Percentiles rank a stretch among this genome's conserved stretches.
Conservation (phyloP, 2,888 invertebrate species). For the Mystacides longicornis region DNA sequence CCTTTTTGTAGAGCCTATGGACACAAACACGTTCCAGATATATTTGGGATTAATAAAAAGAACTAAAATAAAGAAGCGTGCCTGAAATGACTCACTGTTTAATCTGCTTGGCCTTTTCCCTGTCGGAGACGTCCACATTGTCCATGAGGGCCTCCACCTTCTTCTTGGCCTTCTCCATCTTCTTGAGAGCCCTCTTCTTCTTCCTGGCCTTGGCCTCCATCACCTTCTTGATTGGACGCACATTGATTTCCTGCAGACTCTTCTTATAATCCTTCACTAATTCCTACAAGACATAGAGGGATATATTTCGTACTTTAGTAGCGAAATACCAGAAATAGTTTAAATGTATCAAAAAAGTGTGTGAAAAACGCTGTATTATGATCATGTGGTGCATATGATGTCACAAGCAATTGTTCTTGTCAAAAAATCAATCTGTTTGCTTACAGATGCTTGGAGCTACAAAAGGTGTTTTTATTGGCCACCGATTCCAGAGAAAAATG, state of each 20-base stretch:
- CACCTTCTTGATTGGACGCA: slow-evolving; percentile 94
- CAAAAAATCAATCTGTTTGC: no score
- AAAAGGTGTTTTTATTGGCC: no score
- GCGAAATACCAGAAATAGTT: no score
- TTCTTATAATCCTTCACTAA: slow-evolving; percentile 80
- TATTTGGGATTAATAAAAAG: neutral
- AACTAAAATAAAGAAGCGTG: neutral
- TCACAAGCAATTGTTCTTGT: no score
- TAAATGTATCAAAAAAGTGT: no score
- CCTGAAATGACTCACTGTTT: slow-evolving; percentile 57
- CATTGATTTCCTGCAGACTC: slow-evolving; percentile 78
- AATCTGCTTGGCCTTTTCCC: slow-evolving; percentile 90
- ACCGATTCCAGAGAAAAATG: no score
- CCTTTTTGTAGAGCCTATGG: slow-evolving; percentile 82
- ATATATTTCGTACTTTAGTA: no score
- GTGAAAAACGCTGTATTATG: no score
- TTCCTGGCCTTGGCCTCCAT: slow-evolving; percentile 97
- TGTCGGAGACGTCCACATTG: slow-evolving; percentile 79
- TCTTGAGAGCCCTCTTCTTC: slow-evolving; percentile 80
- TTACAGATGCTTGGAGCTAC: no score
- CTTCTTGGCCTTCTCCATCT: slow-evolving; percentile 90
- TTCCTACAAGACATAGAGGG: slow-evolving; percentile 44
- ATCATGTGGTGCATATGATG: no score
- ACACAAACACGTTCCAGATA: slow-evolving; percentile 1
- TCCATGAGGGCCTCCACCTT: slow-evolving; percentile 92